Base-by-base conservation (phyloP, 2,888 invertebrate genomes). In the Stenolophus ochropezus region DNA sequence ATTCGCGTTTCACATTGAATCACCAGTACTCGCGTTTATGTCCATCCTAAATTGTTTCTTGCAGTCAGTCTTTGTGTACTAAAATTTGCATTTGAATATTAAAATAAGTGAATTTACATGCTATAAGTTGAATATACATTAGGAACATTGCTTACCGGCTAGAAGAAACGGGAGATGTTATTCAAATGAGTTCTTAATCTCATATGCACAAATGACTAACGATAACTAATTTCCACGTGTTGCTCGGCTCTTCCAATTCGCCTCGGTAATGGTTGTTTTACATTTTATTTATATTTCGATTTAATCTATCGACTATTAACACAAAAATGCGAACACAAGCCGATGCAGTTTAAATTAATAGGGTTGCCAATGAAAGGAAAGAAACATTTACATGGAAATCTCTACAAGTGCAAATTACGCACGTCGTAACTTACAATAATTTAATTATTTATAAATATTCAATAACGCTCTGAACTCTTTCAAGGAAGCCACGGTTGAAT, bases 381-480 rank as follows among this genome's bases (percentile, higher is more conserved):
- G 25, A 33, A 51, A 53, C 58, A 80, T 80, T 80, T 80, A 58
- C 58, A 80, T 80, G 73, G 73, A 58, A 80, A 80, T 80, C 21
- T 80, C 47, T 77, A 65, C 77, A 77, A 79, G 73, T 73, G 73
- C 80, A 80, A 53, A 58, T 71, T 42, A 58, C 56, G 58, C 73
- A 80, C 33, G 23, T 51, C 47, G 20, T 73, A 69, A 65, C 27
- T 78, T 69, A 65, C 20, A 42, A 61, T 78, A 79, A 80, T 73
- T 80, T 73, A 73, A 80, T 80, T 80, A 73, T 73, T 80, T 80
- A 80, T 80, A 73, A 53, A 80, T 80, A 80, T 80, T 80, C 80
- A 80, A 80, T 80, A 61, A 69, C 33, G 33, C 23, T 61, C 33
- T 27, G 16, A 27, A 33, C 14, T 61, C 25, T 33, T 69, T 69